Evolutionary conservation across 1,140 invertebrate species (phyloP).

Genomic region (Drosophila nannoptera): DNA sequence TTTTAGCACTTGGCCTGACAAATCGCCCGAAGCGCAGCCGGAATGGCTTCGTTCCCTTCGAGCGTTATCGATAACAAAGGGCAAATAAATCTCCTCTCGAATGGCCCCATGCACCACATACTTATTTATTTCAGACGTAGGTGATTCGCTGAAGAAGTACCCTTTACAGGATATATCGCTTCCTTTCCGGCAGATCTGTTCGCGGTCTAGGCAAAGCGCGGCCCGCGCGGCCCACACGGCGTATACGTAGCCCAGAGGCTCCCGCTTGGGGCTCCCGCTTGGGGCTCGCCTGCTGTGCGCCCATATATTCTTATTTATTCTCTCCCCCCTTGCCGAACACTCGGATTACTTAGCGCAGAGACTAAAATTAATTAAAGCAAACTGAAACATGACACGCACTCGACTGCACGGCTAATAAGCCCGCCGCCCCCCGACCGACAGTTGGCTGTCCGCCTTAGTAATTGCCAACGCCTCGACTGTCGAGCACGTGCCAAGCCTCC

Average conservation of each 20-base stretch:
- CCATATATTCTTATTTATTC: slow-evolving; percentile 11
- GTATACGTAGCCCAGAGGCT: slow-evolving; percentile 13
- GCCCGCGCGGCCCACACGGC: neutral
- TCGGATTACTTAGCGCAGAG: slow-evolving; percentile 43
- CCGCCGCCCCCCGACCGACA: slow-evolving; percentile 1
- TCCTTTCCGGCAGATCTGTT: neutral
- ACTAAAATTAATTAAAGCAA: slow-evolving; percentile 68
- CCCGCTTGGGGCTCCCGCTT: too few species aligned
- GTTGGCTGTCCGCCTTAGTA: neutral
- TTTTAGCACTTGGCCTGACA: slow-evolving; percentile 12
- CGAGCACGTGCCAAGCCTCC: slow-evolving; percentile 37
- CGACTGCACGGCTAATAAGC: slow-evolving; percentile 46
- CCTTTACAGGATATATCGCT: too few species aligned
- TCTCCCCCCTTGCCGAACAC: slow-evolving; percentile 4
- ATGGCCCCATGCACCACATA: too few species aligned
- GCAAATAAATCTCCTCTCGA: neutral
- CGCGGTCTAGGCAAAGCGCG: neutral
- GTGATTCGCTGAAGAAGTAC: too few species aligned
- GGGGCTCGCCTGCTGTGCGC: neutral
- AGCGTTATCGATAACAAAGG: neutral
- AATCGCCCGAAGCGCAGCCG: neutral
- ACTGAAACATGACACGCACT: slow-evolving; percentile 65
- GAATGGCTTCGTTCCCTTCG: neutral
- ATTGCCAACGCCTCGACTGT: slow-evolving; percentile 4
- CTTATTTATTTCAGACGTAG: too few species aligned